Base-by-base conservation (phyloP, 1,140 invertebrate genomes). In the Pogonomyrmex californicus region DNA sequence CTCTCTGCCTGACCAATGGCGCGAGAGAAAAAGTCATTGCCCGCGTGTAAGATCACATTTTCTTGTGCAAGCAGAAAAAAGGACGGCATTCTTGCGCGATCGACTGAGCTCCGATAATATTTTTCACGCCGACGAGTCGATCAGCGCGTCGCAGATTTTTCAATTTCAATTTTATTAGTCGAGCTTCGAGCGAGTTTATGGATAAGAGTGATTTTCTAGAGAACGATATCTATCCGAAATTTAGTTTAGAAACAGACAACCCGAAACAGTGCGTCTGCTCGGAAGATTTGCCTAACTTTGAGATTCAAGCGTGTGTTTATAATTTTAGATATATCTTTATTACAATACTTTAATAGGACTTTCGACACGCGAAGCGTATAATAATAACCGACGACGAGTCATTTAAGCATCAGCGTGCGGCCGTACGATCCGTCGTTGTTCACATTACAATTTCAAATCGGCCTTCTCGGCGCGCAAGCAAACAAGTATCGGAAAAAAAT, bases 21-120 rank as follows among this genome's bases (percentile, higher is more conserved):
- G 88, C 88, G 88, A 91, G 87, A 92, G 88, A 88, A 90, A 92
- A 88, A 87, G 66, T 88, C 88, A 87, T 91, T 91, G 62, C 1
- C 47, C n/a, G 36, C 58, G 86, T 38, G 79, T 73, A 82, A 82
- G 68, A 73, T 82, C 79, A 38, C 66, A 60, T 83, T 83, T 83
- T 62, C 68, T 49, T 68, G 85, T 23, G 54, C 47, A n/a, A 68
- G 63, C 41, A 4, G 82, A 12, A 38, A 66, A 38, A 47, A 68
- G 51, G 49, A 47, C n/a, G 23, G 54, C 10, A 70, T 62, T 49
- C 68, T 49, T 33, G 14, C 54, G 36, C 88, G 87, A 75, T 79
- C 49, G 70, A 14, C 60, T 44, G 63, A 41, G 73, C 63, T 23
- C 33, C 63, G 88, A 90, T 90, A 82, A 82, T 82, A 78, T 58